Base-by-base conservation (phyloP, 2,888 invertebrate species). In the Temnothorax unifasciatus region DNA sequence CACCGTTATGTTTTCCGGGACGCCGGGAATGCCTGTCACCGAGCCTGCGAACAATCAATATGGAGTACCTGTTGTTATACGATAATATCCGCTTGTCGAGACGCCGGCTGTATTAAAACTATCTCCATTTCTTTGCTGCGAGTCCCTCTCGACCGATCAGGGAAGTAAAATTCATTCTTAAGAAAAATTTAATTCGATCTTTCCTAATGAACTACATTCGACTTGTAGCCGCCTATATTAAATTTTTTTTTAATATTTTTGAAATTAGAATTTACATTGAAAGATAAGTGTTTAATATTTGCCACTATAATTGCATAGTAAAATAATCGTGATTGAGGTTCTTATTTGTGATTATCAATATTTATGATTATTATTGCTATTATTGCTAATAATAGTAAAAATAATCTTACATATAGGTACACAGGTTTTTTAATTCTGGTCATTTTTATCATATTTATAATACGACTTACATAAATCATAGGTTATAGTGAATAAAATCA, bases 1-100 rank as follows among this genome's bases (percentile, higher is more conserved):
- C 91, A 98, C 97, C 71, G 98, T 98, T 95, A 98, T 97, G 95
- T 98, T 98, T 95, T 98, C 98, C 82, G 98, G 98, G 85, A 97
- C 96, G 89, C 97, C 96, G 88, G 95, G 96, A 94, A 96, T 97
- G 91, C 97, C 96, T 94, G 96, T 96, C 95, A 97, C 97, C 95
- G 98, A 97, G 96, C 97, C 98, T 98, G 95, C 0, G 95, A 93
- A 87, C 85, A 91, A 83, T 85, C 57, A 61, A 86, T 82, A 25
- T 2, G 6, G n/a, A 47, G 52, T 52, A 21, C 34, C 66, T 68
- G 25, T 74, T 52, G 68, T 71, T 21, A 15, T 9, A 52, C 34
- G 13, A 25, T n/a, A 75, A 71, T 25, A 81, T 68, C 13, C 34
- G 38, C 34, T 75, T 34, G 9, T 63, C 29, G n/a, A 75, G 63